Evolutionary conservation across 1,140 invertebrate species (phyloP), one percentile per base, ranked within the genome.

Genomic region (Drosophila chauvacae): DNA sequence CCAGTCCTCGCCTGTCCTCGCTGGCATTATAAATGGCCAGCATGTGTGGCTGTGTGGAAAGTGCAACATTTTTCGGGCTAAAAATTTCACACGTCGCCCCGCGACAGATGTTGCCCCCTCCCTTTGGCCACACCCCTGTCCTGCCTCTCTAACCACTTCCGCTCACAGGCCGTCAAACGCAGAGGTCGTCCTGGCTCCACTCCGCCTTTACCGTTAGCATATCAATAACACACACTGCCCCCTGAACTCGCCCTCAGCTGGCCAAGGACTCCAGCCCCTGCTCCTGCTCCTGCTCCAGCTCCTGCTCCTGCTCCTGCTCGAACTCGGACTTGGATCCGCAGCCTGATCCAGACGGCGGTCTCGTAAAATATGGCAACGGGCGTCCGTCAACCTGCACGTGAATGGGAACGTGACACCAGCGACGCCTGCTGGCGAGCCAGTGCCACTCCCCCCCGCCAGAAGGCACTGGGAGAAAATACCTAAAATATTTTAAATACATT

Each of bases 171-270:
- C 82, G 79, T 86, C 82, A 86, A 86, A 71, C 69, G 78, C 83
- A 85, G 76, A 77, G 84, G 39, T 41, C 30, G 42, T 64, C 14
- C 26, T 30, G 26, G n/a, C 26, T 7, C 63, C 41, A 30, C 23
- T n/a, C 61, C 61, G 77, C 85, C 88, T 90, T 90, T 85, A 90
- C 85, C 85, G 85, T 90, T 90, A 90, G 85, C 85, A 90, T 90
- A 90, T 90, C 85, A 90, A 90, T 90, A 90, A 88, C 85, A 88
- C 84, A 80, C 80, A 75, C 50, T 13, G 26, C n/a, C 28, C 5
- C 28, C 48, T 16, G 44, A 4, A 2, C 74, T 63, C 51, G 47
- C 77, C 37, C 62, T 50, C 33, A 47, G 35, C 48, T 23, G 37
- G 20, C 13, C 30, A 39, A 39, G 63, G 61, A 42, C 26, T 50